phyloP scores from a whole-genome alignment of 2,797 vertebrate species.

The Echeneis naucrates region DNA sequence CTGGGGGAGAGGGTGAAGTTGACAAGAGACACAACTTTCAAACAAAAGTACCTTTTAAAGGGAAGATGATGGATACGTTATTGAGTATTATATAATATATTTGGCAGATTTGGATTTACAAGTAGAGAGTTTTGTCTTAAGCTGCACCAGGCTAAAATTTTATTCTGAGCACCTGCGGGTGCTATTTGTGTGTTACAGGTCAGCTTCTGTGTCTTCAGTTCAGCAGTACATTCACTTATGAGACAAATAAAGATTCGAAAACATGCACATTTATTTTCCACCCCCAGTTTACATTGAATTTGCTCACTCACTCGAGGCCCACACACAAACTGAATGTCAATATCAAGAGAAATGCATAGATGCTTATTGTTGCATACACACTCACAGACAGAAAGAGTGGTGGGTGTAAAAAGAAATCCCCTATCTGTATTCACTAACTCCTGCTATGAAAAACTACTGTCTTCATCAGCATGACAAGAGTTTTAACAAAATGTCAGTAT shows the following conservation, averaged over 20 bases:
- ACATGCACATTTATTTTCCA: constrained; percentile 31
- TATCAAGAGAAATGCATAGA: constrained; percentile 35
- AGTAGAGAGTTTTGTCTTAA: too few relatives aligned
- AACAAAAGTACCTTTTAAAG: too few relatives aligned
- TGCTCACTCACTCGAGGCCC: constrained; percentile 19
- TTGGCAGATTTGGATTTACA: too few relatives aligned
- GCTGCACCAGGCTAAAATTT: too few relatives aligned
- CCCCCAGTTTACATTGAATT: constrained; percentile 34
- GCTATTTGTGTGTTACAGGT: not conserved
- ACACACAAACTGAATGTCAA: constrained; percentile 56
- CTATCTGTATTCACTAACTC: constrained; percentile 46
- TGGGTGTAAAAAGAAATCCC: constrained; percentile 77
- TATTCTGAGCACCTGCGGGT: too few relatives aligned
- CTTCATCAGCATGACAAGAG: constrained; percentile 4
- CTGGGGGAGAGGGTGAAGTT: too few relatives aligned
- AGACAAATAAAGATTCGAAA: constrained; percentile 26
- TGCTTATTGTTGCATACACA: constrained; percentile 28
- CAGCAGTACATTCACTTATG: not conserved
- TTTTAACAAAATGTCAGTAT: constrained; percentile 1
- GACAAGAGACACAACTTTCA: too few relatives aligned
- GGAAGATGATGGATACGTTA: too few relatives aligned
- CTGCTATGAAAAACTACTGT: constrained; percentile 52
- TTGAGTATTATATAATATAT: too few relatives aligned
- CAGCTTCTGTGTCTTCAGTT: not conserved
- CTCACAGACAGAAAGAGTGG: constrained; percentile 12